phyloP scores from a whole-genome alignment of 37 sponge, comb jelly and placozoan genomes.

The Halichondria panicea region DNA sequence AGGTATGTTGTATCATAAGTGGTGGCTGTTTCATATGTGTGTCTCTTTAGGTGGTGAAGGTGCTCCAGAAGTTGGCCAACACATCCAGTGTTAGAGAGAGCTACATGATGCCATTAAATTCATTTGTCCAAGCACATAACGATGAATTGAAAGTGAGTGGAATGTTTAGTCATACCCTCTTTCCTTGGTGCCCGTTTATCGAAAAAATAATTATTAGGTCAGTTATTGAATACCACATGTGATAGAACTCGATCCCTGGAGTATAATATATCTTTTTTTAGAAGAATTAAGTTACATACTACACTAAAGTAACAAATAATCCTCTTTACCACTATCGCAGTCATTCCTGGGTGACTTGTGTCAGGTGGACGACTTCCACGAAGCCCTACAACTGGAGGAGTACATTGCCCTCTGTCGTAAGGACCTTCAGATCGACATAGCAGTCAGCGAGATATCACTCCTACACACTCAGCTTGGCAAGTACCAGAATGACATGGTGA shows the following conservation, averaged over 20 bases:
- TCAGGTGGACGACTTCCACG: conserved; percentile 84
- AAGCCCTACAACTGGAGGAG: conserved; percentile 81
- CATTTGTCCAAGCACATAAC: conserved; percentile 66
- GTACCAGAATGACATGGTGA: conserved; percentile 67
- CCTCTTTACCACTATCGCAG: conserved; percentile 6
- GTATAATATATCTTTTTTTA: too few species aligned
- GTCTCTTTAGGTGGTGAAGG: conserved; percentile 64
- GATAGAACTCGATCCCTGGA: too few species aligned
- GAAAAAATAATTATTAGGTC: too few species aligned
- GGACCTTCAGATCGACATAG: conserved; percentile 74
- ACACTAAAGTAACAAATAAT: too few species aligned
- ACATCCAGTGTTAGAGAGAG: conserved; percentile 64
- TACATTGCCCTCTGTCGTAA: conserved; percentile 82
- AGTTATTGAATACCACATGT: too few species aligned
- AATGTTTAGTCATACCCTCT: too few species aligned
- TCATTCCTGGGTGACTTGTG: conserved; percentile 72
- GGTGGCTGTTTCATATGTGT: not conserved
- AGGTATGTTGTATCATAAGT: not conserved
- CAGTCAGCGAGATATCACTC: conserved; percentile 63
- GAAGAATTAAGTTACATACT: too few species aligned
- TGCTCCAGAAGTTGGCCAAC: conserved; percentile 83
- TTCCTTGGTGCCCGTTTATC: too few species aligned
- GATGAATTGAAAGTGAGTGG: conserved; percentile 81
- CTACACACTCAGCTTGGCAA: conserved; percentile 72
- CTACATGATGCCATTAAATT: conserved; percentile 78